Evolutionary conservation across 2,113 vertebrate genomes (phyloP), one percentile per base, ranked within the genome.

Genomic region (Cebidichthys violaceus): DNA sequence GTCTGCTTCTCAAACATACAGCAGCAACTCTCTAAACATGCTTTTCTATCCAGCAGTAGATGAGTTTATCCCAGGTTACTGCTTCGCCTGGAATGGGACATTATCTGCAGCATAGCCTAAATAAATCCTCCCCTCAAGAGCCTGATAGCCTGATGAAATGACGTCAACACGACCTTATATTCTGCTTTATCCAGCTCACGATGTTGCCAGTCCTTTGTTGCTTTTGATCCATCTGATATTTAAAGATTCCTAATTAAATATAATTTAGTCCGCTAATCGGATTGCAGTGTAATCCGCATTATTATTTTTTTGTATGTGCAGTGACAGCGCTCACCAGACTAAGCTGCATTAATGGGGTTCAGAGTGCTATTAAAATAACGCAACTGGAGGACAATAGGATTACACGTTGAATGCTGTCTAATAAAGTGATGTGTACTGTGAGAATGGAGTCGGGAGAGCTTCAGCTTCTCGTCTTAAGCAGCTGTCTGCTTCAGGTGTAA

Each of bases 401-500:
- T 97, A 97, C 96, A 95, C 94, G 95, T 93, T 24, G 96, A 95
- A 96, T 96, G 95, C 96, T 95, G 93, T 85, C 95, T 97, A 96
- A 97, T 97, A 96, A 96, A 96, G 96, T 94, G 93, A 92, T 94
- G 81, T 94, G 94, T 92, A 91, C 95, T 88, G 94, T 95, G 95
- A 96, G 86, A 68, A 33, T 95, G 90, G 95, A 95, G 95, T 94
- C 94, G 94, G 90, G 69, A 52, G 81, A 93, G 91, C 94, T 94
- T 94, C 94, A 93, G 89, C 47, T 50, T 77, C 91, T 95, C 86
- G 84, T 93, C 92, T 94, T 90, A 88, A 95, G 93, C 96, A 96
- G 96, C 96, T 96, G 95, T 95, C 96, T 96, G 94, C 90, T 96
- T 93, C 94, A 94, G 92, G 94, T 96, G 95, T 96, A 97, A 97